Conservation (phyloP, 2,797 vertebrate species). For the Atherinosoma microstoma region DNA sequence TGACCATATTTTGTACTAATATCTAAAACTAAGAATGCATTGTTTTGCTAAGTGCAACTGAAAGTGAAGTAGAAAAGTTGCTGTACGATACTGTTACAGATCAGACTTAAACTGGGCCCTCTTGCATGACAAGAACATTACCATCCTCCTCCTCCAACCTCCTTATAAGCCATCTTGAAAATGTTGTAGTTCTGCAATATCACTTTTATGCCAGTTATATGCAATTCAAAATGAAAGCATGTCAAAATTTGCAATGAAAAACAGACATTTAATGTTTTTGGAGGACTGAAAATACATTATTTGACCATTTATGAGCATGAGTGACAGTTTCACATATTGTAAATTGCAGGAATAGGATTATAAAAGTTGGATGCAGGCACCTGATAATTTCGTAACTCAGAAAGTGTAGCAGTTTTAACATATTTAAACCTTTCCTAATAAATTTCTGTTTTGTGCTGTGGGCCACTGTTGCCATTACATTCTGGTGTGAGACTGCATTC, state of each 20-base stretch:
- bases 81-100: too few species aligned
- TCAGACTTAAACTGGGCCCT: too few species aligned
- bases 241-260: background rate
- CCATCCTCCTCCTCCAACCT: background rate
- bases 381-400: too few species aligned
- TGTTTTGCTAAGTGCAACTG: too few species aligned
- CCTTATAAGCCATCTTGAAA: background rate
- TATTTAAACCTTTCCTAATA: background rate
- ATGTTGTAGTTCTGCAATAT: background rate
- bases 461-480: background rate
- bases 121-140: background rate
- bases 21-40: too few species aligned
- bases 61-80: too few species aligned
- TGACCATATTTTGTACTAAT: too few species aligned
- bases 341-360: background rate
- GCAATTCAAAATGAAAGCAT: background rate
- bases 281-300: too few species aligned
- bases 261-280: too few species aligned
- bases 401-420: too few species aligned
- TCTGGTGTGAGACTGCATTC: too few species aligned
- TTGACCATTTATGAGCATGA: background rate
- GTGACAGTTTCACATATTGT: background rate
- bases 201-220: background rate
- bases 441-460: background rate
- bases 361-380: too few species aligned